Percentiles rank a stretch among this genome's conserved stretches.
Conservation (phyloP, 1,140 invertebrate species). For the Caligus rogercresseyi region DNA sequence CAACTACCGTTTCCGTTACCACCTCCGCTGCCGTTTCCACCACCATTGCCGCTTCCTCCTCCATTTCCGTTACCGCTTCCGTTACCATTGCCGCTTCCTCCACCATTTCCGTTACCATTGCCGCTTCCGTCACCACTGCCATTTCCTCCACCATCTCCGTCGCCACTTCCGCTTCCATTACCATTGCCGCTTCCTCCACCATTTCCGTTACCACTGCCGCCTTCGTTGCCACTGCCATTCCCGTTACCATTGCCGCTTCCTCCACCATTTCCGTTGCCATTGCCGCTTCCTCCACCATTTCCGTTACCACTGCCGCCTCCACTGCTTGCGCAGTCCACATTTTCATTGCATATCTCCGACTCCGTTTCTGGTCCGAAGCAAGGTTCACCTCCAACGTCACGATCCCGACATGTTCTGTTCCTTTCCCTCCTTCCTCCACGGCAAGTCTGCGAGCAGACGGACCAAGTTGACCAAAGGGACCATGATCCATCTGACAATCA, state of each 20-base stretch:
- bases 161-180: not conserved
- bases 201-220: not conserved
- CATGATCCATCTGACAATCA: not conserved
- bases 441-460: not conserved
- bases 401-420: not conserved
- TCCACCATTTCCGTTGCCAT: not conserved
- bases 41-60: not conserved
- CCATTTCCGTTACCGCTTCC: not conserved
- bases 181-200: not conserved
- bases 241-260: not conserved
- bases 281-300: not conserved
- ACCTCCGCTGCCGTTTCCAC: not conserved
- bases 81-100: not conserved
- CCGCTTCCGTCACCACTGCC: not conserved
- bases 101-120: not conserved
- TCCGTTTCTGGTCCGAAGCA: not conserved
- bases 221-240: not conserved
- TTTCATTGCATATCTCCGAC: not conserved
- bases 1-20: not conserved
- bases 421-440: not conserved
- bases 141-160: slow-evolving; percentile 1
- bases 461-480: not conserved
- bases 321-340: not conserved
- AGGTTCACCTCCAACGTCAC: not conserved
- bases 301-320: too few species aligned